phyloP scores from a whole-genome alignment of 2,888 invertebrate genomes.

The Adineta ricciae region DNA sequence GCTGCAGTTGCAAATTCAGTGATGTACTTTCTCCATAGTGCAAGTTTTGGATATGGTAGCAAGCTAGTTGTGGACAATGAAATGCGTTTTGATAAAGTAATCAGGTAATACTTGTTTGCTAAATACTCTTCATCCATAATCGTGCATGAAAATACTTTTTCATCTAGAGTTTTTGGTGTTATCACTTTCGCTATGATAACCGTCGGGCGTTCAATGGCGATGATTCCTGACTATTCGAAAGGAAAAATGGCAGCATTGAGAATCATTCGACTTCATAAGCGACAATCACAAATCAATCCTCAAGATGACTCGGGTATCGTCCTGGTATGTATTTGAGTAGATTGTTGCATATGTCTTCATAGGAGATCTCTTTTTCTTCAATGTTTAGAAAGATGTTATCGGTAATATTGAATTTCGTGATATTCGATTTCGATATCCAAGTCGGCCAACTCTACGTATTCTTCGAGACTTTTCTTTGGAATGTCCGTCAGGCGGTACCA shows the following conservation, averaged over 20 bases:
- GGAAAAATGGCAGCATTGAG: background rate
- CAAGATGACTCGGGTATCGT: background rate
- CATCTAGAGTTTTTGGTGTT: background rate
- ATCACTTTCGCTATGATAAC: background rate
- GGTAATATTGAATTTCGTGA: constrained; percentile 47
- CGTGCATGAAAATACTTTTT: no score
- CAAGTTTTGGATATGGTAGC: background rate
- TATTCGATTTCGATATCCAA: constrained; percentile 49
- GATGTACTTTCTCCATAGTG: background rate
- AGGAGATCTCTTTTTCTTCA: background rate
- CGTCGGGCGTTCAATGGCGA: background rate
- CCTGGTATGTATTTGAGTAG: background rate
- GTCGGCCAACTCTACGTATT: constrained; percentile 45
- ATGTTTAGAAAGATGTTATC: background rate
- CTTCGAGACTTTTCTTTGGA: constrained; percentile 44
- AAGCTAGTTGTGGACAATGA: background rate
- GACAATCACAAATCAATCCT: constrained; percentile 13
- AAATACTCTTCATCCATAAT: no score
- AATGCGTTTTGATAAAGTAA: background rate
- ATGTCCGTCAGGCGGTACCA: constrained; percentile 19
- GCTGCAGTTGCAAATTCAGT: background rate
- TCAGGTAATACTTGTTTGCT: background rate
- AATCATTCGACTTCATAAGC: background rate
- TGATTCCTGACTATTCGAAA: background rate
- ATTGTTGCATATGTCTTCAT: no score